Percentiles rank a stretch among this genome's conserved stretches.
These are phyloP conservation scores for Listronotus bonariensis DNA, from an alignment of 1,140 invertebrate species.

Conservation along the genomic window DNA sequence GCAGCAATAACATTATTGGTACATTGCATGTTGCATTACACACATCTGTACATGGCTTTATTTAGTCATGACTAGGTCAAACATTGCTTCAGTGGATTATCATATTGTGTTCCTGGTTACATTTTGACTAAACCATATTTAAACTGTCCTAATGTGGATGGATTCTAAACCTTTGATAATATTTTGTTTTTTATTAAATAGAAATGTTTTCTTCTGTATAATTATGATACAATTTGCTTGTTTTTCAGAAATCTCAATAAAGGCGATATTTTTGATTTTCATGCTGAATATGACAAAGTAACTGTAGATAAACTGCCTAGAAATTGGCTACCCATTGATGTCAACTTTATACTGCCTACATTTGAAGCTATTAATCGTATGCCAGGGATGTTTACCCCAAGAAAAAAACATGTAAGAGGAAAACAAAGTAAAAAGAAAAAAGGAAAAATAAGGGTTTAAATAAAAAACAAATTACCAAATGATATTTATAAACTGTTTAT, in stretches of 20 bases:
- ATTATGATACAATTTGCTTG: no score
- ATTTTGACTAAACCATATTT: no score
- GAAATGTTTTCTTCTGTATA: no score
- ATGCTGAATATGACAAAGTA: slow-evolving; percentile 41
- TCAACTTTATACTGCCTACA: slow-evolving; percentile 49
- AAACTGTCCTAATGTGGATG: no score
- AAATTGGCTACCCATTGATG: slow-evolving; percentile 52
- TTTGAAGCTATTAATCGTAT: slow-evolving; percentile 41
- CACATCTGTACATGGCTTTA: no score
- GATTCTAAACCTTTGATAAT: no score
- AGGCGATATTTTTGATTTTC: slow-evolving; percentile 44
- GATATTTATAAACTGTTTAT: slow-evolving; percentile 26
- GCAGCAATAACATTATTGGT: no score
- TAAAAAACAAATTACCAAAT: slow-evolving; percentile 12
- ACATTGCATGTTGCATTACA: no score
- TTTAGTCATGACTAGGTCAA: no score
- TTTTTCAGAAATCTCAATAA: not conserved
- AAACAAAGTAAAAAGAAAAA: slow-evolving; percentile 15
- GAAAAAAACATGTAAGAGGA: not conserved
- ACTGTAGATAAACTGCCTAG: slow-evolving; percentile 25
- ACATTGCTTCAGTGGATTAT: no score
- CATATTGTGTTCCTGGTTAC: no score
- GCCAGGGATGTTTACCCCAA: slow-evolving; percentile 52
- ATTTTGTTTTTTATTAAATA: no score
- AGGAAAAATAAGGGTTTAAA: slow-evolving; percentile 10